Percentiles rank a stretch among this genome's conserved stretches.
These are phyloP conservation scores for Notothenia coriiceps DNA, from an alignment of 2,113 vertebrate species.

Conservation along the genomic window DNA sequence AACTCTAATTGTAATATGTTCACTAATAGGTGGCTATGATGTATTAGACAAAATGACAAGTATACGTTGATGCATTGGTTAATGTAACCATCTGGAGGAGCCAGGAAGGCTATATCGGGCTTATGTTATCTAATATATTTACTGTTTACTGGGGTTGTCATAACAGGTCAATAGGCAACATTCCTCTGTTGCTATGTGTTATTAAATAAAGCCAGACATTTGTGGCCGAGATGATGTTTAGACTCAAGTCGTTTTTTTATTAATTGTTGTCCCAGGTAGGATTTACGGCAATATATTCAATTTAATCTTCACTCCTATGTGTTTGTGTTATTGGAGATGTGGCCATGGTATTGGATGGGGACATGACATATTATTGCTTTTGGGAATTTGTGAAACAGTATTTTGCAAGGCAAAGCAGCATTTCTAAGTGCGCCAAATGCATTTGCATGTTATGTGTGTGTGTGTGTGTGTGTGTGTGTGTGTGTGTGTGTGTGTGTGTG, in stretches of 20 bases:
- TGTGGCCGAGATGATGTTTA: not conserved
- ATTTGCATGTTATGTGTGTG: constrained; percentile 14
- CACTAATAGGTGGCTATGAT: constrained; percentile 13
- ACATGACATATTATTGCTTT: not conserved
- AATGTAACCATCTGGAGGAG: constrained; percentile 30
- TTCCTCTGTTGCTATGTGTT: not conserved
- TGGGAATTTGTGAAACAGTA: constrained; percentile 34
- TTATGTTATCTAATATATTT: constrained; percentile 68
- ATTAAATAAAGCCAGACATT: constrained; percentile 20
- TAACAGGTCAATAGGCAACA: constrained; percentile 42
- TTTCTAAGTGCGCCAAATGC: constrained; percentile 6
- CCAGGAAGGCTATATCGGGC: constrained; percentile 61
- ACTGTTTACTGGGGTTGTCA: constrained; percentile 63
- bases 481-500: not conserved
- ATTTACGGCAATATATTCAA: not conserved
- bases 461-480: not conserved
- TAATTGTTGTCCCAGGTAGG: constrained; percentile 5
- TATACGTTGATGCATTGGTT: constrained; percentile 10
- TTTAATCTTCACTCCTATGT: not conserved
- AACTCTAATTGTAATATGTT: constrained; percentile 13
- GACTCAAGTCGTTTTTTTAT: not conserved
- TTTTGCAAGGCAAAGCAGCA: constrained; percentile 71
- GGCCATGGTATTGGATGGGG: not conserved
- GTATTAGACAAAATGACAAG: constrained; percentile 25
- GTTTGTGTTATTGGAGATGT: not conserved